Percentiles rank a stretch among this genome's conserved stretches.
phyloP scores from a whole-genome alignment of 2,888 invertebrate genomes.

The Spatulosminthurus flaviceps region DNA sequence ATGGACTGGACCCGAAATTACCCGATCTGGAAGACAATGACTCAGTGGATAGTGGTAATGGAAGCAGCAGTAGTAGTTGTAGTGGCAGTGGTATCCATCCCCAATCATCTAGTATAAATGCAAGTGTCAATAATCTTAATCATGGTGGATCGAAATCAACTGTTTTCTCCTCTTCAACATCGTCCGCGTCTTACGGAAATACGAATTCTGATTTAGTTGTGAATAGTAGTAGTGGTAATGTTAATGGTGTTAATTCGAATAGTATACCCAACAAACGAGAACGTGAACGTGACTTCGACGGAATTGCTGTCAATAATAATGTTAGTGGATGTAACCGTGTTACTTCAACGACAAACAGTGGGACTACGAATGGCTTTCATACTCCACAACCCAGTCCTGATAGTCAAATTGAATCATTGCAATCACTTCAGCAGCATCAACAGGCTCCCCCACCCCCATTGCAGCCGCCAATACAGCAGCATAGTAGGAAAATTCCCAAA shows the following conservation, averaged over 20 bases:
- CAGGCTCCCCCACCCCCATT: constrained; percentile 37
- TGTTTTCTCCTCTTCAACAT: constrained; percentile 22
- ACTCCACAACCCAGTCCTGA: constrained; percentile 65
- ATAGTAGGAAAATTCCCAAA: constrained; percentile 67
- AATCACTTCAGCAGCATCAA: neutral
- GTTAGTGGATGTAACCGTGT: constrained; percentile 39
- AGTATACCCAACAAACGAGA: constrained; percentile 18
- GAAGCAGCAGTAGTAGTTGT: constrained; percentile 54
- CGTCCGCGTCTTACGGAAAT: constrained; percentile 3
- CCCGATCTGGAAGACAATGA: constrained; percentile 60
- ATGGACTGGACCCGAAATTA: constrained; percentile 28
- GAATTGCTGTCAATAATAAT: constrained; percentile 14
- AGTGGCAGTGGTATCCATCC: constrained; percentile 27
- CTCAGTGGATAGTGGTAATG: constrained; percentile 60
- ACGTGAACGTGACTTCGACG: constrained; percentile 25
- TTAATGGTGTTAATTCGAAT: constrained; percentile 45
- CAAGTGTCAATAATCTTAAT: constrained; percentile 28
- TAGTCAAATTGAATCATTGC: constrained; percentile 54
- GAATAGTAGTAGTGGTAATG: constrained; percentile 29
- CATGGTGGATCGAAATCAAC: constrained; percentile 30
- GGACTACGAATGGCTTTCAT: constrained; percentile 51
- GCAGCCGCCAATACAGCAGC: constrained; percentile 63
- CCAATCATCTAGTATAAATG: constrained; percentile 25
- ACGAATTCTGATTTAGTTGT: constrained; percentile 45
- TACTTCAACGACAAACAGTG: constrained; percentile 24